Percentiles rank a stretch among this genome's conserved stretches.
These are phyloP conservation scores for Corythoichthys intestinalis DNA, from an alignment of 2,113 vertebrate species.

Conservation along the genomic window DNA sequence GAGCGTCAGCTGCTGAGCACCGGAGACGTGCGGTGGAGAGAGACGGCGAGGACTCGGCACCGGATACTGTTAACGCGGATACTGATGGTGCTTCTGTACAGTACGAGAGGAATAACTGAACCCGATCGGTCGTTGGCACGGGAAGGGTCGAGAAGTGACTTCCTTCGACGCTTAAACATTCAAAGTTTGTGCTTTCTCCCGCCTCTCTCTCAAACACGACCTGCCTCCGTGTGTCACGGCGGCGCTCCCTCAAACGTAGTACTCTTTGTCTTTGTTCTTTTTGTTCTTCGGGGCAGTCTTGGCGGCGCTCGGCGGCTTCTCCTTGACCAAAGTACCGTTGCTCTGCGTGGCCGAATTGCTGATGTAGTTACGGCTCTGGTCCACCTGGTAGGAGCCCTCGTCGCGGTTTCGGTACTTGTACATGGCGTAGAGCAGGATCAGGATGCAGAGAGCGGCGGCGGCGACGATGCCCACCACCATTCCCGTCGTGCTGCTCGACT, in stretches of 20 bases:
- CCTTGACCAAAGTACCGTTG: conserved; percentile 85
- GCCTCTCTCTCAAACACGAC: conserved; percentile 33
- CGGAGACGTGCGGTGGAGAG: conserved; percentile 62
- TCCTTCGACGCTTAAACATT: too few relatives aligned
- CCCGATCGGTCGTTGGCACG: conserved; percentile 7
- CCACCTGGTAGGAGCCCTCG: conserved; percentile 92
- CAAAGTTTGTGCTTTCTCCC: background rate
- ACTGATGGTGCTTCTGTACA: conserved; percentile 50
- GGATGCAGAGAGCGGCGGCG: conserved; percentile 90
- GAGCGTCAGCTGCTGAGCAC: conserved; percentile 64
- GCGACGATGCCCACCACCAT: conserved; percentile 97
- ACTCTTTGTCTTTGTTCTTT: conserved; percentile 96
- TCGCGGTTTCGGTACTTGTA: conserved; percentile 95
- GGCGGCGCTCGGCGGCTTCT: conserved; percentile 79
- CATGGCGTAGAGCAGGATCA: conserved; percentile 95
- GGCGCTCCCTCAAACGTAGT: conserved; percentile 82
- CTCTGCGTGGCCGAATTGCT: conserved; percentile 90
- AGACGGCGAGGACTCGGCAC: conserved; percentile 25
- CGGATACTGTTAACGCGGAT: conserved; percentile 19
- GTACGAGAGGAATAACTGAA: conserved; percentile 14
- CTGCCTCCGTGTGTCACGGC: conserved; percentile 34
- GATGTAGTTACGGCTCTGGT: conserved; percentile 93
- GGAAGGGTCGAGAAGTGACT: background rate
- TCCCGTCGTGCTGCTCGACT: conserved; percentile 92
- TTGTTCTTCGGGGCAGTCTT: conserved; percentile 89